Base-by-base conservation (phyloP, 1,140 invertebrate species). In the Cataglyphis hispanica region DNA sequence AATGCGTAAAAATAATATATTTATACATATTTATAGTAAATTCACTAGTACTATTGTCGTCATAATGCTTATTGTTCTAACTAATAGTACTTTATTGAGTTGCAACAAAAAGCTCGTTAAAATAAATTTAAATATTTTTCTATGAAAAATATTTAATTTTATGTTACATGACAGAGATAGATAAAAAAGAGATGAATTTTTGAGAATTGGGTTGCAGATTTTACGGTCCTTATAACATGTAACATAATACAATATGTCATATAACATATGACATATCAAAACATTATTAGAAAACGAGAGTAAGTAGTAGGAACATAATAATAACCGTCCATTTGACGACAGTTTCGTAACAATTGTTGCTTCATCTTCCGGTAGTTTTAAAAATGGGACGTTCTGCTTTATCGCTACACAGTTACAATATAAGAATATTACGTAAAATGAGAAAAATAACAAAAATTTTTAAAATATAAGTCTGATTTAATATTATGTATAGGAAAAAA, bases 321-420 rank as follows among this genome's bases (percentile, higher is more conserved):
- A 63, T 69, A 84, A 77, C 50, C 46, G 43, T n/a, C n/a, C 37
- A 25, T 58, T 50, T 19, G 6, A 50, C 10, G 63, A 34, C 37
- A 6, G 25, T 85, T 67, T 72, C 69, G 50, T 75, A 81, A 80
- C 67, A 27, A 3, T 56, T 16, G 19, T 19, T 43, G 8, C n/a
- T 50, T 64, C 77, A 37, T 72, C 37, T 63, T 76, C 53, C 43
- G 64, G 37, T 72, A 72, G 4, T 50, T 50, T 3, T 43, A 50
- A 6, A 50, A 34, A 13, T 76, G 50, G 34, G 58, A 56, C 43
- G 22, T 67, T 61, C 58, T 50, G 43, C 16, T 5, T 50, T 6
- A 25, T 22, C 43, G 37, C 16, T 69, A 50, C 22, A 50, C 16
- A 27, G 13, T 27, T 69, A 69, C 11, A 27, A 50, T 10, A 50